phyloP scores from a whole-genome alignment of 2,797 vertebrate genomes.

The Luscinia megarhynchos region DNA sequence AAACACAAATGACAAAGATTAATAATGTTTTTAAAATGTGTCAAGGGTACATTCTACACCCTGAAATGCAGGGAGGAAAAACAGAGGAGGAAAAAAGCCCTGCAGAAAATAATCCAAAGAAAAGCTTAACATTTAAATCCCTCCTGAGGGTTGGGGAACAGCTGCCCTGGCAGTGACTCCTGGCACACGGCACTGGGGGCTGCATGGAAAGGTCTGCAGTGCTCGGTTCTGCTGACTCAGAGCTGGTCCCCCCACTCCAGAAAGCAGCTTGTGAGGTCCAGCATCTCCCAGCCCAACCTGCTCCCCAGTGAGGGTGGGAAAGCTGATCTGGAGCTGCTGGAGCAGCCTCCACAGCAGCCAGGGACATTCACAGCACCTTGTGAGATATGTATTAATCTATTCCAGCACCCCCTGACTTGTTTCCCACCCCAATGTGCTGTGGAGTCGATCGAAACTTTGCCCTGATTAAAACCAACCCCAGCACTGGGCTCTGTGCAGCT shows the following conservation, averaged over 20 bases:
- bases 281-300: not conserved
- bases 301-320: not conserved
- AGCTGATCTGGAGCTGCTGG: not conserved
- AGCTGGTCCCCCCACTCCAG: not conserved
- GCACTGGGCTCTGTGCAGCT: not conserved
- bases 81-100: not conserved
- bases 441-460: accelerated
- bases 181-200: not conserved
- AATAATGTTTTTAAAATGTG: conserved; percentile 50
- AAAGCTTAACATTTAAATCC: conserved; percentile 38
- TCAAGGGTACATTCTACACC: not conserved
- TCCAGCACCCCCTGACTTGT: not conserved
- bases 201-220: not conserved
- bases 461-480: not conserved
- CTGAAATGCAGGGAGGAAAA: not conserved
- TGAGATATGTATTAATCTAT: accelerated
- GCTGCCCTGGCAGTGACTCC: not conserved
- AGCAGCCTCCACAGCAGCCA: not conserved
- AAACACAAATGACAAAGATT: conserved; percentile 40
- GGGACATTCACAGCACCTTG: accelerated
- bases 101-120: conserved; percentile 4
- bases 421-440: not conserved
- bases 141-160: not conserved
- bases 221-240: not conserved
- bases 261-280: not conserved